A percentile compares a stretch with the other conserved stretches of the same genome.
Evolutionary conservation across 1,140 invertebrate genomes (phyloP).

Genomic region (Anoplophora glabripennis): DNA sequence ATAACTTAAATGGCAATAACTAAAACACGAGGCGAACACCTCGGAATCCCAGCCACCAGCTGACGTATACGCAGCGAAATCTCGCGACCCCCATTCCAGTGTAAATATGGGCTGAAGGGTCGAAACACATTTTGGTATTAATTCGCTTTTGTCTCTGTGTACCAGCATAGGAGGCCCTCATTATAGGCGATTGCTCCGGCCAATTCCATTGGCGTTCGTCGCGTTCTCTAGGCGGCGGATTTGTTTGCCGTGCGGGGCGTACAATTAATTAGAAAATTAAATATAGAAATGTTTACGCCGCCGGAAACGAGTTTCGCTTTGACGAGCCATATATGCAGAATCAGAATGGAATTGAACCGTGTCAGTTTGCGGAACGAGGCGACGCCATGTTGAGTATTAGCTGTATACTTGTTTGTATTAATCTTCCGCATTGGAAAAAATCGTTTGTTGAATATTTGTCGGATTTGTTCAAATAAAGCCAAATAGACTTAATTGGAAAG

Average conservation of each 20-base stretch:
- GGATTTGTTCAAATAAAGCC: no score
- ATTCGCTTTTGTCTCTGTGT: conserved; percentile 8
- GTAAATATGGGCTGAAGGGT: conserved; percentile 16
- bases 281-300: conserved; percentile 2
- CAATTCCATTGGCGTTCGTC: conserved; percentile 4
- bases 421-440: no score
- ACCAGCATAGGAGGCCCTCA: conserved; percentile 10
- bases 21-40: conserved; percentile 15
- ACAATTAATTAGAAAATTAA: conserved; percentile 8
- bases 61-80: conserved; percentile 7
- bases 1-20: conserved; percentile 14
- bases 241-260: background rate
- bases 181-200: conserved; percentile 11
- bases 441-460: no score
- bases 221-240: background rate
- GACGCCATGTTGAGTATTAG: no score
- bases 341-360: no score
- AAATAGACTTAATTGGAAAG: no score
- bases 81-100: background rate
- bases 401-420: no score
- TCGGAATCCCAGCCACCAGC: conserved; percentile 10
- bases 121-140: conserved; percentile 4
- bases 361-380: no score
- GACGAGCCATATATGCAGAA: no score
- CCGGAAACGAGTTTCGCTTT: no score